Evolutionary conservation across 2,888 invertebrate genomes (phyloP).

Genomic region (Coecobrya sp.): DNA sequence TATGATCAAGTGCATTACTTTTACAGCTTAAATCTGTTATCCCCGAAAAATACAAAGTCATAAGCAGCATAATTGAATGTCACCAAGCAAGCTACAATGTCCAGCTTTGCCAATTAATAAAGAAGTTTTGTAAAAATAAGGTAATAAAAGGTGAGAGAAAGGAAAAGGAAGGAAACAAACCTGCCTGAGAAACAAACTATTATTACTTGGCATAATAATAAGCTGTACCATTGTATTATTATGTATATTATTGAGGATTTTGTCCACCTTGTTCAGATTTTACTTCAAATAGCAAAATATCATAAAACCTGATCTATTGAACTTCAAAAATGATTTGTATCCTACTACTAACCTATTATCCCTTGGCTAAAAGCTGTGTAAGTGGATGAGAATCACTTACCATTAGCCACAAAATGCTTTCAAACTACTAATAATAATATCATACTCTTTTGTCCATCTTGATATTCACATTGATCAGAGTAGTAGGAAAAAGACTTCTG

Average conservation of each 20-base stretch:
- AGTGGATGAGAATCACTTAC: constrained; percentile 33
- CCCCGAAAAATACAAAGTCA: too few species aligned
- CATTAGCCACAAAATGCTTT: constrained; percentile 27
- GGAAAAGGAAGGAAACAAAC: constrained; percentile 36
- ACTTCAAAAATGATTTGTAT: constrained; percentile 2
- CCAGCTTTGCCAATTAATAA: constrained; percentile 45
- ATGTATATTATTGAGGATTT: neutral
- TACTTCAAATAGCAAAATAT: constrained; percentile 31
- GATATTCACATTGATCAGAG: constrained; percentile 5
- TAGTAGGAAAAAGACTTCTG: too few species aligned
- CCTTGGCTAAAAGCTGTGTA: constrained; percentile 1
- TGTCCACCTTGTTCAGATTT: neutral
- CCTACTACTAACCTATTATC: constrained; percentile 20
- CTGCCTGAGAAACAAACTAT: too few species aligned
- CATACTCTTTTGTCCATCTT: neutral
- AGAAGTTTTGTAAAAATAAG: constrained; percentile 49
- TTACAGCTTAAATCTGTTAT: too few species aligned
- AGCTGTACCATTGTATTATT: constrained; percentile 20
- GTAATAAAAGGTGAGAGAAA: constrained; percentile 30
- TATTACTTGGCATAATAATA: neutral
- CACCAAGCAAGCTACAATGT: too few species aligned
- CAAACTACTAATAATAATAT: constrained; percentile 21
- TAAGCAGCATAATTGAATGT: too few species aligned
- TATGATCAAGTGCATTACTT: too few species aligned
- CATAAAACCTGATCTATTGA: constrained; percentile 36